Evolutionary conservation across 2,888 invertebrate genomes (phyloP).

Genomic region (Salpingus planirostris): DNA sequence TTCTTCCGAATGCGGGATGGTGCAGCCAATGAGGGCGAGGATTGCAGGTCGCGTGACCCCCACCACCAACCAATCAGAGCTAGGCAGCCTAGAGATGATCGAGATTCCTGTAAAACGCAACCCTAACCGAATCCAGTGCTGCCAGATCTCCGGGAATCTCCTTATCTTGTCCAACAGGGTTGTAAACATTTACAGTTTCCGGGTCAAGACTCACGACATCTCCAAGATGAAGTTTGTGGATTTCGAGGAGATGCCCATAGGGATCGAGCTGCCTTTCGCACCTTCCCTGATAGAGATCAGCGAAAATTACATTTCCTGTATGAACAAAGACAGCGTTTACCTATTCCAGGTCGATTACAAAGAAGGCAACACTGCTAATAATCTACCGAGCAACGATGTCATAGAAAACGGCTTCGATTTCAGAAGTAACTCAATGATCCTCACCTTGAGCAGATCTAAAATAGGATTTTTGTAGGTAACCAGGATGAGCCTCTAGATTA

Average conservation of each 20-base stretch:
- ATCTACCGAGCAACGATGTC: too few species aligned
- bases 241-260: slow-evolving; percentile 58
- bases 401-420: too few species aligned
- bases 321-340: slow-evolving; percentile 52
- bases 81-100: slow-evolving; percentile 59
- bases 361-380: too few species aligned
- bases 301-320: slow-evolving; percentile 60
- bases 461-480: slow-evolving; percentile 21
- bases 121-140: slow-evolving; percentile 53
- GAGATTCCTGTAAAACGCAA: slow-evolving; percentile 57
- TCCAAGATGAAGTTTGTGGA: slow-evolving; percentile 61
- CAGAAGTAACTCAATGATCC: too few species aligned
- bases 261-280: slow-evolving; percentile 54
- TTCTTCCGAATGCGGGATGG: slow-evolving; percentile 40
- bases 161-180: slow-evolving; percentile 39
- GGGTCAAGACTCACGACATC: slow-evolving; percentile 56
- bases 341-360: slow-evolving; percentile 46
- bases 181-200: slow-evolving; percentile 50
- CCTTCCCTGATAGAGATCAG: slow-evolving; percentile 52
- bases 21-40: slow-evolving; percentile 54
- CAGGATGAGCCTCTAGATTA: slow-evolving; percentile 33
- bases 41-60: slow-evolving; percentile 70
- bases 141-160: slow-evolving; percentile 46
- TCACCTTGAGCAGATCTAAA: too few species aligned
- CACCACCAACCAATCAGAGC: slow-evolving; percentile 53